Evolutionary conservation across 1,140 invertebrate species (phyloP).

Genomic region (Caenorhabditis brenneri): DNA sequence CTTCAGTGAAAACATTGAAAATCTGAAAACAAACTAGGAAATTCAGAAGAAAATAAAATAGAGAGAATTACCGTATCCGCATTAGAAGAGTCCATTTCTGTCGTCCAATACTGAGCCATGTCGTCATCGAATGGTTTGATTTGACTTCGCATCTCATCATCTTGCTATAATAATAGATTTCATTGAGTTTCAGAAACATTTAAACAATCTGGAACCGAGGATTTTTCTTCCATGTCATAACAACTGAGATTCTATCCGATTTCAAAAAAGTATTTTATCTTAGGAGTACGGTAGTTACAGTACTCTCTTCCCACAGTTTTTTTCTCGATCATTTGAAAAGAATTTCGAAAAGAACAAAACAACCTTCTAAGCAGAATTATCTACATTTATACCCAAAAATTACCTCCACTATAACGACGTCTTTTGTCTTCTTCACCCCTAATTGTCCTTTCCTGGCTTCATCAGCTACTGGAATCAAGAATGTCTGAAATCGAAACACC

Average conservation of each 20-base stretch:
- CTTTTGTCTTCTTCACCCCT: neutral
- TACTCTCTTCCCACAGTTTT: no score
- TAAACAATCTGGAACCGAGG: no score
- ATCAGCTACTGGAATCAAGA: conserved; percentile 21
- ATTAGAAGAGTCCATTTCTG: conserved; percentile 9
- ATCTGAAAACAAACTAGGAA: neutral
- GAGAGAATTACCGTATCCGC: neutral
- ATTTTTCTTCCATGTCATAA: no score
- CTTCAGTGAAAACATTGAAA: neutral
- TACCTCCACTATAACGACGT: neutral
- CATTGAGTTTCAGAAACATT: neutral
- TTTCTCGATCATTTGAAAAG: no score
- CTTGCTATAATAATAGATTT: conserved; percentile 14
- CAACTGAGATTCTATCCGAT: no score
- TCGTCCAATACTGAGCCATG: neutral
- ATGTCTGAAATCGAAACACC: conserved; percentile 27
- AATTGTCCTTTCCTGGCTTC: conserved; percentile 4
- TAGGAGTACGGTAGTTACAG: no score
- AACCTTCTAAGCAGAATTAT: neutral
- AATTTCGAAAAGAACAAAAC: neutral
- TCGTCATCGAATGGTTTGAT: neutral
- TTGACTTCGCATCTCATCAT: neutral
- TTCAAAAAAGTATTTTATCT: no score
- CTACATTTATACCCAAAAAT: no score
- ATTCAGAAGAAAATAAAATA: neutral